Conservation (phyloP, 2,113 vertebrate genomes). For the Rana temporaria region DNA sequence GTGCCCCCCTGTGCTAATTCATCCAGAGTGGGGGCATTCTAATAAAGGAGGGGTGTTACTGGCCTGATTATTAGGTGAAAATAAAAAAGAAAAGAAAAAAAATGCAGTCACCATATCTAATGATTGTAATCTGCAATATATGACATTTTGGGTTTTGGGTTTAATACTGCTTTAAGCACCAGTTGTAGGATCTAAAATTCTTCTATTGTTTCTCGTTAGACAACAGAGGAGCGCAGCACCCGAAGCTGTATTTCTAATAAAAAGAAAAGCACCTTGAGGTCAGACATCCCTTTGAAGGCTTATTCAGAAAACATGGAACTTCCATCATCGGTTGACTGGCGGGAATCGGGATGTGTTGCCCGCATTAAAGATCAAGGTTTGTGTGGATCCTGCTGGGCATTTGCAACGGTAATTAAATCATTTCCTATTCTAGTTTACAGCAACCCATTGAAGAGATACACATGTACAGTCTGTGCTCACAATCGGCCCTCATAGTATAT, state of each 20-base stretch:
- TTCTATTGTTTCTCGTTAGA: slow-evolving; percentile 3
- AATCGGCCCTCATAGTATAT: too few species aligned
- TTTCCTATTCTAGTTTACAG: neutral
- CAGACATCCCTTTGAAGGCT: neutral
- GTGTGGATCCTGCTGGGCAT: slow-evolving; percentile 55
- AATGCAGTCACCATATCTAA: too few species aligned
- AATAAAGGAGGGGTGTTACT: too few species aligned
- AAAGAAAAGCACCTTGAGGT: neutral
- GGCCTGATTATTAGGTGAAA: too few species aligned
- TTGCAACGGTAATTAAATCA: slow-evolving; percentile 40
- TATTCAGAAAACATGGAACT: neutral
- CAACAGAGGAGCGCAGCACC: slow-evolving; percentile 27
- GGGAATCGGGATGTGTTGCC: slow-evolving; percentile 35
- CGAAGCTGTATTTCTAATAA: slow-evolving; percentile 13
- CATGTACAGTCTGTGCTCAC: too few species aligned
- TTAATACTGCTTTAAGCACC: too few species aligned
- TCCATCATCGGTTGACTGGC: slow-evolving; percentile 41
- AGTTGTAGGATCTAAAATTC: neutral
- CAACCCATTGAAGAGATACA: too few species aligned
- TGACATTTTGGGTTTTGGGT: too few species aligned
- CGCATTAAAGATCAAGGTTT: slow-evolving; percentile 22
- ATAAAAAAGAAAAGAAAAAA: too few species aligned
- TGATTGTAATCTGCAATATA: too few species aligned
- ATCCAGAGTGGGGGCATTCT: too few species aligned
- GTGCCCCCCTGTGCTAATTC: too few species aligned